A percentile compares a stretch with the other conserved stretches of the same genome.
phyloP scores from a whole-genome alignment of 2,888 invertebrate genomes.

The Loripinus fragilis region DNA sequence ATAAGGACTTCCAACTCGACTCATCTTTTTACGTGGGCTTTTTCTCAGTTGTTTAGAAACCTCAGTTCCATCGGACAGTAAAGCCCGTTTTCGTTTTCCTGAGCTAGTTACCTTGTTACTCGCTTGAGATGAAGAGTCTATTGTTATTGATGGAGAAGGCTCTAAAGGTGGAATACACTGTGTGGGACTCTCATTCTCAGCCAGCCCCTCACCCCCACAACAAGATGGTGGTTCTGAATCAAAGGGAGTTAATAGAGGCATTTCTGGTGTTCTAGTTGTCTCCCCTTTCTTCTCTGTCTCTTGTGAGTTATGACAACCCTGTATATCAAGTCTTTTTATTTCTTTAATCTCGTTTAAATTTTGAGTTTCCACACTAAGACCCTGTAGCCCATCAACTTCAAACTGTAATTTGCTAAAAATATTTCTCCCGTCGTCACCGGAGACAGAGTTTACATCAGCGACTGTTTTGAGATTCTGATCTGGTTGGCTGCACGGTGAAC shows the following conservation, averaged over 20 bases:
- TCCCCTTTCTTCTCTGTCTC: constrained; percentile 15
- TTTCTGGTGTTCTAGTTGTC: constrained; percentile 30
- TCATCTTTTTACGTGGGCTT: neutral
- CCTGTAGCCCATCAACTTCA: constrained; percentile 39
- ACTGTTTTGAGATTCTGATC: neutral
- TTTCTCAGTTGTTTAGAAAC: neutral
- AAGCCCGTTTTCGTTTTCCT: neutral
- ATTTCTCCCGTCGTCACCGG: constrained; percentile 29
- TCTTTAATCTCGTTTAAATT: neutral
- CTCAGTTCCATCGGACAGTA: neutral
- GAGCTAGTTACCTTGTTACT: neutral
- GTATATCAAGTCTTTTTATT: constrained; percentile 25
- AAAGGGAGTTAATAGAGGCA: constrained; percentile 54
- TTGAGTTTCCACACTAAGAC: neutral
- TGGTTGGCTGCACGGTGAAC: too few species aligned
- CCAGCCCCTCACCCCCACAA: too few species aligned
- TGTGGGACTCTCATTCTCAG: neutral
- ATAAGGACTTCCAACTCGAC: too few species aligned
- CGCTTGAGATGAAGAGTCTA: neutral
- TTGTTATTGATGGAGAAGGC: neutral
- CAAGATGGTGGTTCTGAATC: constrained; percentile 22
- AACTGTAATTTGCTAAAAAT: constrained; percentile 55
- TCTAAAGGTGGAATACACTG: neutral
- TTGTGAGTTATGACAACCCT: neutral
- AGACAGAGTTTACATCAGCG: neutral